A percentile compares a stretch with the other conserved stretches of the same genome.
Conservation (phyloP, 1,140 invertebrate species). For the Neoseiulus cucumeris region DNA sequence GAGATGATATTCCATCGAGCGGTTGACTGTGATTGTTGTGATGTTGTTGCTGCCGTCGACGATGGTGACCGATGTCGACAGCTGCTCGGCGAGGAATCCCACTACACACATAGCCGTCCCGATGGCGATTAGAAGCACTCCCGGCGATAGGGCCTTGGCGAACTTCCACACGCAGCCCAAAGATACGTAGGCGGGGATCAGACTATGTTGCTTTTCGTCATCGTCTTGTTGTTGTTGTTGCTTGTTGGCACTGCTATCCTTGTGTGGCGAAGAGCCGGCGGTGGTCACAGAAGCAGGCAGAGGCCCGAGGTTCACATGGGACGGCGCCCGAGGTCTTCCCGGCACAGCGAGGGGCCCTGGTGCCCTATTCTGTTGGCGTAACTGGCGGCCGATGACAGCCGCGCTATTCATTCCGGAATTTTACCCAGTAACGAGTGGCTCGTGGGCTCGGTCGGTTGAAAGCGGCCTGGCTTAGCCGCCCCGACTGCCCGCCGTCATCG, state of each 20-base stretch:
- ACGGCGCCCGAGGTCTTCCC: constrained; percentile 20
- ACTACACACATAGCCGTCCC: constrained; percentile 75
- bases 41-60: constrained; percentile 51
- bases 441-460: not conserved
- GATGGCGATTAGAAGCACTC: constrained; percentile 56
- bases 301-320: constrained; percentile 16
- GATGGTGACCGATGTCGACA: constrained; percentile 51
- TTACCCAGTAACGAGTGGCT: constrained; percentile 9
- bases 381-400: constrained; percentile 23
- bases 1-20: constrained; percentile 33
- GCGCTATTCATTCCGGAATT: constrained; percentile 21
- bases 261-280: constrained; percentile 13
- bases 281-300: constrained; percentile 16
- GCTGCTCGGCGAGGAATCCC: constrained; percentile 47
- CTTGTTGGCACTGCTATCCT: constrained; percentile 16
- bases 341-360: constrained; percentile 20
- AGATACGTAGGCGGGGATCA: constrained; percentile 13
- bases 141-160: constrained; percentile 60
- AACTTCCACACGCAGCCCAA: constrained; percentile 58
- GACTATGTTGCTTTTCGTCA: constrained; percentile 10
- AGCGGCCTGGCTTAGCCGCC: constrained; percentile 10
- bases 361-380: constrained; percentile 21
- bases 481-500: constrained; percentile 11
- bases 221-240: not conserved
- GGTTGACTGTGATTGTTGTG: constrained; percentile 16